Base-by-base conservation (phyloP, 2,113 vertebrate species). In the Scomber japonicus region DNA sequence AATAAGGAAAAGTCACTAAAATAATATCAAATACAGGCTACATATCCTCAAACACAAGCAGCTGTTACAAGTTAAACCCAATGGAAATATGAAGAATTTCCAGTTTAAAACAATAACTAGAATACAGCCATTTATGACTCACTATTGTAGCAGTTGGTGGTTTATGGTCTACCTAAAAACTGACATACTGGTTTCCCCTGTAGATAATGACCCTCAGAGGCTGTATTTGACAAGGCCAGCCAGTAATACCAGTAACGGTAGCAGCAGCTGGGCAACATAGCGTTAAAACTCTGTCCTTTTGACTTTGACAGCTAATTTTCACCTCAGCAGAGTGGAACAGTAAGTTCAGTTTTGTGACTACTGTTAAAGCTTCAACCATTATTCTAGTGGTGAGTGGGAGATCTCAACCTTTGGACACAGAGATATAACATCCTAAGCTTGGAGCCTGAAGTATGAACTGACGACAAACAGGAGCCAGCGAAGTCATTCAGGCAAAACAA, bases 271-370 rank as follows among this genome's bases (percentile, higher is more conserved):
- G n/a, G 15, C n/a, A 56, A 55, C 71, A 35, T 11, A 21, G 17
- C 30, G 55, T 31, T 46, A 64, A 60, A 16, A 14, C 15, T 13
- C 24, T 19, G 61, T 35, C 62, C 40, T 21, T 72, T 76, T 71
- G 71, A 87, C 71, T 78, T 78, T 84, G 77, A 78, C 79, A 62
- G 35, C 49, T 81, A 45, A 24, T 63, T 59, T 78, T 63, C 61
- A 75, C 80, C 35, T 81, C 71, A 50, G 31, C 59, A 65, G 48
- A 50, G 2, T 14, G n/a, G 35, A 65, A 68, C 78, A 60, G 12
- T 9, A 17, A 72, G n/a, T 68, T 63, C 14, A 62, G 30, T 27
- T 51, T 44, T 55, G 66, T 12, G 40, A 72, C 40, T 12, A 60
- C 62, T n/a, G 61, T 66, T 68, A 27, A 59, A 75, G 61, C 15